A percentile compares a stretch with the other conserved stretches of the same genome.
phyloP scores from a whole-genome alignment of 2,797 vertebrate species.

The Manis pentadactyla region DNA sequence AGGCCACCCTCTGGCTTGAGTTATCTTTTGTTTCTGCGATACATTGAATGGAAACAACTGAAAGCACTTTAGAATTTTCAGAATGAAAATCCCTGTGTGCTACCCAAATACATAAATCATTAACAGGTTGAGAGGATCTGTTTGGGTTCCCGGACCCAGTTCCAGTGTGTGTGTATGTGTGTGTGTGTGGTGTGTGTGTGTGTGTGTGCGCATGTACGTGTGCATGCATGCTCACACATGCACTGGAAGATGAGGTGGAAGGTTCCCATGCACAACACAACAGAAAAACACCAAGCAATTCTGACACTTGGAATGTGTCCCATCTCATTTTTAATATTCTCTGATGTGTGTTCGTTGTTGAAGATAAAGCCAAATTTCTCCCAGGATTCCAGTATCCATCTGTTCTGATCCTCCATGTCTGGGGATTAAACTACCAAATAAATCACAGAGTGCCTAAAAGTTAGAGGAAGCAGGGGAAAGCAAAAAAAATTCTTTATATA shows the following conservation, averaged over 20 bases:
- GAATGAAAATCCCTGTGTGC: background rate
- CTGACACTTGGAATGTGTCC: background rate
- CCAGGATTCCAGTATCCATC: background rate
- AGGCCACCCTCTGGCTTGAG: background rate
- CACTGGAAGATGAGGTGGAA: too few relatives aligned
- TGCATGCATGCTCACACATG: too few relatives aligned
- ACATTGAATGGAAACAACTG: background rate
- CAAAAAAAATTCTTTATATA: background rate
- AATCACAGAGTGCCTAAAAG: background rate
- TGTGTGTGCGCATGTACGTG: too few relatives aligned
- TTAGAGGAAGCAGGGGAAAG: background rate
- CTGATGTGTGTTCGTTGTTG: background rate
- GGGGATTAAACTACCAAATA: background rate
- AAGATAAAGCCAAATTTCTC: constrained; percentile 41
- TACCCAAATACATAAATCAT: background rate
- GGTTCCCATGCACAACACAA: too few relatives aligned
- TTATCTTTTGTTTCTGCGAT: background rate
- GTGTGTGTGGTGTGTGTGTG: too few relatives aligned
- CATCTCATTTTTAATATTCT: background rate
- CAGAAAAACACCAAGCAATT: too few relatives aligned
- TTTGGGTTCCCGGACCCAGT: too few relatives aligned
- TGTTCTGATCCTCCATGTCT: background rate
- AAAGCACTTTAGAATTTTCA: background rate
- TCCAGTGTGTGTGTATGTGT: too few relatives aligned
- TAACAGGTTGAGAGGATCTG: background rate